Evolutionary conservation across 2,888 invertebrate genomes (phyloP).

Genomic region (Chesias legatella): DNA sequence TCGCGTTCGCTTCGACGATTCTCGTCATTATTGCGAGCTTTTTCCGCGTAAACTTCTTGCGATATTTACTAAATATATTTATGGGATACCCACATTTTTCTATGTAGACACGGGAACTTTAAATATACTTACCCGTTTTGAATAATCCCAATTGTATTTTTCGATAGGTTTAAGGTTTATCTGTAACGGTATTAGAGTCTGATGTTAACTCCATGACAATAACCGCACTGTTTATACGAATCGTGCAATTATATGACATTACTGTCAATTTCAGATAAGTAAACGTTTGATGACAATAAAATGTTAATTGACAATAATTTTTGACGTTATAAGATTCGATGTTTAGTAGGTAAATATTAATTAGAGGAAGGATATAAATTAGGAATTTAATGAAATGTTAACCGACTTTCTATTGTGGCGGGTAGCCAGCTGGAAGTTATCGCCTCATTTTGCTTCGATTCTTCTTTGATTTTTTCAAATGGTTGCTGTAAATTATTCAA

Average conservation of each 20-base stretch:
- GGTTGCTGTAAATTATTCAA: slow-evolving; percentile 9
- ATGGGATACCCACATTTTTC: slow-evolving; percentile 50
- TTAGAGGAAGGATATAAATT: slow-evolving; percentile 40
- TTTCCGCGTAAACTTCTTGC: slow-evolving; percentile 45
- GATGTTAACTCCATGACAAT: slow-evolving; percentile 59
- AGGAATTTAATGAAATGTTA: slow-evolving; percentile 34
- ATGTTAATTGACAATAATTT: slow-evolving; percentile 56
- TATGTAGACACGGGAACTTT: slow-evolving; percentile 62
- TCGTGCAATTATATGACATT: slow-evolving; percentile 62
- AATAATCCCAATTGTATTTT: slow-evolving; percentile 65
- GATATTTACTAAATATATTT: slow-evolving; percentile 62
- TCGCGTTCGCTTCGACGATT: slow-evolving; percentile 58
- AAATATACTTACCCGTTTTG: slow-evolving; percentile 47
- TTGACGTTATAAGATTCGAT: slow-evolving; percentile 56
- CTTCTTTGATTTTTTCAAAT: slow-evolving; percentile 21
- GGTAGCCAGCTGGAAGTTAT: slow-evolving; percentile 28
- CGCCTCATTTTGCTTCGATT: slow-evolving; percentile 36
- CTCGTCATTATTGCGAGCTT: slow-evolving; percentile 57
- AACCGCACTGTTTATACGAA: slow-evolving; percentile 53
- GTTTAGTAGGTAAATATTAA: slow-evolving; percentile 46
- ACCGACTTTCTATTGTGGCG: slow-evolving; percentile 28
- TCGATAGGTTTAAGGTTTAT: slow-evolving; percentile 64
- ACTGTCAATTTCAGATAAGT: slow-evolving; percentile 65
- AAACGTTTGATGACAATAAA: slow-evolving; percentile 50
- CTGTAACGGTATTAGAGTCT: slow-evolving; percentile 35